Evolutionary conservation across 2,888 invertebrate species (phyloP), one percentile per base, ranked within the genome.

Genomic region (Nomada hirtipes): DNA sequence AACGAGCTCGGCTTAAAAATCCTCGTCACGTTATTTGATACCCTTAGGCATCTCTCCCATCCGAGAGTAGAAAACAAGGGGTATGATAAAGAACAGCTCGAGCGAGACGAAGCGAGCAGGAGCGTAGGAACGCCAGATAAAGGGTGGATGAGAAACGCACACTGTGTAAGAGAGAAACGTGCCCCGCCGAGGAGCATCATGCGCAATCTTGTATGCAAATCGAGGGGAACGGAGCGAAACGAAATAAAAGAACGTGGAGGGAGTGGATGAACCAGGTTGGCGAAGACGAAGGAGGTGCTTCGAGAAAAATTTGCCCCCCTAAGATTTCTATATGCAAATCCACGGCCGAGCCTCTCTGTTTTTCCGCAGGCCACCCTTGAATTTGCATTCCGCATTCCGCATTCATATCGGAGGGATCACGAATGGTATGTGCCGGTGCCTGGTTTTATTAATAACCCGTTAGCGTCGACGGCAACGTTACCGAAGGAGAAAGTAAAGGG

Each of bases 1-100:
- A 67, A 67, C 52, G 72, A 52, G 50, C 20, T 23, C 79, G 80
- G 80, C 67, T 88, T 90, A 79, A 85, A 83, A 82, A 89, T 77
- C 87, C 90, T 76, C 70, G 89, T 90, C 90, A 90, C 90, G 90
- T 90, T 88, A 86, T 75, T 80, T 88, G 88, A 90, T 89, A 90
- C 86, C 88, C 84, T 82, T 82, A 85, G 87, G 84, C 84, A 79
- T 83, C 83, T 63, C 74, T 78, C 47, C 42, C 36, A 42, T 57
- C 52, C 53, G 47, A 63, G 76, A 44, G 65, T 18, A 67, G 71
- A 72, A 61, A 69, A 70, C 64, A 76, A 67, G 69, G 67, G 71
- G 61, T 44, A 42, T 20, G 79, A 68, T 74, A 61, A 83, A 85
- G 61, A 68, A 59, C 57, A 64, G 47, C 52, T 18, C 42, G 53